Conservation (phyloP, 2,888 invertebrate species). For the Calameuta pallipes region DNA sequence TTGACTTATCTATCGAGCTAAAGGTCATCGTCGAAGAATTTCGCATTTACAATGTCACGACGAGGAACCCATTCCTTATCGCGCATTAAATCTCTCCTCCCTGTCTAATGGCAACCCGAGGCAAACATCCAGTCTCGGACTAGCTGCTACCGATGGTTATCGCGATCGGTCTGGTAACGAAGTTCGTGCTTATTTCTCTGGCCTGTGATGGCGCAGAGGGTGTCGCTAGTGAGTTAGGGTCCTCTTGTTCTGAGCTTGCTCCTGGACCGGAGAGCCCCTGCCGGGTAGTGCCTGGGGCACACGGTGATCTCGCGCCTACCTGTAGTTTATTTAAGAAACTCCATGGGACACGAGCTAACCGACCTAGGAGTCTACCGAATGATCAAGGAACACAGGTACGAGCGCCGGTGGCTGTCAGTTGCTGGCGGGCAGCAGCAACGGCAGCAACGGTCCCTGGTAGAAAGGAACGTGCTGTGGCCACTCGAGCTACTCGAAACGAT, state of each 20-base stretch:
- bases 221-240: background rate
- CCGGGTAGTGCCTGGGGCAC: constrained; percentile 13
- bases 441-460: background rate
- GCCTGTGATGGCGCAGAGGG: background rate
- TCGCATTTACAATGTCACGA: background rate
- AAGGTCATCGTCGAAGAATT: background rate
- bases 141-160: background rate
- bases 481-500: background rate
- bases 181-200: background rate
- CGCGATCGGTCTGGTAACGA: background rate
- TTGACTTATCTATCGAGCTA: background rate
- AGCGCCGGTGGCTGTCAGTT: background rate
- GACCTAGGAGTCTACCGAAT: background rate
- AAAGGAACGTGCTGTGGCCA: background rate
- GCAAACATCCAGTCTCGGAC: background rate
- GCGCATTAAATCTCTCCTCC: background rate
- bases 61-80: background rate
- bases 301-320: constrained; percentile 46
- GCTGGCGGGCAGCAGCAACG: background rate
- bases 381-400: background rate
- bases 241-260: background rate
- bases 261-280: background rate
- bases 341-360: constrained; percentile 38
- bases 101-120: background rate
- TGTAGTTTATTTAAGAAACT: constrained; percentile 49